phyloP scores from a whole-genome alignment of 2,888 invertebrate genomes.

The Lasius platythorax region DNA sequence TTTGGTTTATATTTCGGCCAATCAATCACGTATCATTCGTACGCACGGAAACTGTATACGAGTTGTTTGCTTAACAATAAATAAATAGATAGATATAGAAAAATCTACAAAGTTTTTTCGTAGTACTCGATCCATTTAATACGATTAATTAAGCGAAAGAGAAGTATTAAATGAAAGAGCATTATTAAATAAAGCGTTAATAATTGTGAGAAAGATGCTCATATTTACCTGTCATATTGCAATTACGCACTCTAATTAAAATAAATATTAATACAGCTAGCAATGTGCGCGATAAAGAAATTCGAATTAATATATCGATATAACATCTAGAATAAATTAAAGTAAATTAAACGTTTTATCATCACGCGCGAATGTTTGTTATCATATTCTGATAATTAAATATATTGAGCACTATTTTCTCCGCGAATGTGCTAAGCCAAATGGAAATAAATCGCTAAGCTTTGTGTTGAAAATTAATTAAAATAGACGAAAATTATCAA shows the following conservation, averaged over 20 bases:
- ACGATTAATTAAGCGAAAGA: background rate
- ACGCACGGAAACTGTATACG: background rate
- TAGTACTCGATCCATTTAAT: background rate
- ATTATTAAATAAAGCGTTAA: background rate
- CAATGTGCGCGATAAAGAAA: slow-evolving; percentile 1
- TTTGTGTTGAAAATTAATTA: slow-evolving; percentile 59
- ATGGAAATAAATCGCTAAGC: slow-evolving; percentile 57
- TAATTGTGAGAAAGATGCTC: background rate
- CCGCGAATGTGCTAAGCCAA: slow-evolving; percentile 1
- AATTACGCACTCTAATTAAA: background rate
- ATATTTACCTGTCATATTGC: background rate
- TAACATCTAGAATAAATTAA: slow-evolving; percentile 20
- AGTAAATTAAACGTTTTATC: slow-evolving; percentile 41
- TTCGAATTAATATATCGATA: slow-evolving; percentile 16
- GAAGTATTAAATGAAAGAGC: background rate
- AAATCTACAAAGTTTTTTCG: background rate
- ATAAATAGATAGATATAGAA: background rate
- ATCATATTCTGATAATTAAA: slow-evolving; percentile 60
- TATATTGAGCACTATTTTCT: slow-evolving; percentile 36
- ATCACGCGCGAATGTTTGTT: slow-evolving; percentile 19
- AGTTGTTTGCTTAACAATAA: background rate
- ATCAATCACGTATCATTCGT: slow-evolving; percentile 20
- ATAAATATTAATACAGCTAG: slow-evolving; percentile 28
- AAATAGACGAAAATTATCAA: slow-evolving; percentile 47
- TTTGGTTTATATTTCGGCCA: background rate